These are phyloP conservation scores for Punctoribates punctum DNA, from an alignment of 2,888 invertebrate genomes.

Conservation along the genomic window DNA sequence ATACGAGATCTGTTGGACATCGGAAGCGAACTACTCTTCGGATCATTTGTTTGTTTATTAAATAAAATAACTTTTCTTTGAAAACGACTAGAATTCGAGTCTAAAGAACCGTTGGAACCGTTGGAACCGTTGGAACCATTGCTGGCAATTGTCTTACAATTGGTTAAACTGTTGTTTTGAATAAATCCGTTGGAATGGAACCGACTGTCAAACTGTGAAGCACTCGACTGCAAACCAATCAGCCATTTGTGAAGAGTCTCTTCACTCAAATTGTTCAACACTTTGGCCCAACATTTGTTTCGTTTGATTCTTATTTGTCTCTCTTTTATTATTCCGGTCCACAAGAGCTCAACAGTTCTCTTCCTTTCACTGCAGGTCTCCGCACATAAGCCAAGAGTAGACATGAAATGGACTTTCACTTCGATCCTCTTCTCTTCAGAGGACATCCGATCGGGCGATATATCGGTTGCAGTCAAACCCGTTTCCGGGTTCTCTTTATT, in stretches of 20 bases:
- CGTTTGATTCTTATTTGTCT: slow-evolving; percentile 20
- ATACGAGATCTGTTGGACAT: background rate
- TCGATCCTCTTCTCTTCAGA: slow-evolving; percentile 22
- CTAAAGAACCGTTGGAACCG: too few species aligned
- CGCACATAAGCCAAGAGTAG: background rate
- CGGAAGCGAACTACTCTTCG: background rate
- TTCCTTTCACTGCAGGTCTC: background rate
- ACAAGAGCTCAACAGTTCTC: slow-evolving; percentile 27
- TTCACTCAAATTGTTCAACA: slow-evolving; percentile 33
- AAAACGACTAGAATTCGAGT: background rate
- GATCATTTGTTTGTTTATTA: background rate
- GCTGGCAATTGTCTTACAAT: background rate
- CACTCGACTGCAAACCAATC: background rate
- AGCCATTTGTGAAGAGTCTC: slow-evolving; percentile 35
- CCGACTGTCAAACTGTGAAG: background rate
- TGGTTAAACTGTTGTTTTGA: background rate
- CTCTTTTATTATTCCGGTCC: slow-evolving; percentile 34
- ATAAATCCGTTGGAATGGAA: background rate
- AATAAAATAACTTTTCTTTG: slow-evolving; percentile 16
- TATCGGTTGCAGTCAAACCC: background rate
- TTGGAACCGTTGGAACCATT: background rate
- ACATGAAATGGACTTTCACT: slow-evolving; percentile 28
- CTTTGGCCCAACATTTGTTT: slow-evolving; percentile 5
- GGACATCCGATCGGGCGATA: background rate
- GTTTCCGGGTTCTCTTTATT: slow-evolving; percentile 13